Evolutionary conservation across 2,113 vertebrate species (phyloP).

Genomic region (Mionectes macconnelli): DNA sequence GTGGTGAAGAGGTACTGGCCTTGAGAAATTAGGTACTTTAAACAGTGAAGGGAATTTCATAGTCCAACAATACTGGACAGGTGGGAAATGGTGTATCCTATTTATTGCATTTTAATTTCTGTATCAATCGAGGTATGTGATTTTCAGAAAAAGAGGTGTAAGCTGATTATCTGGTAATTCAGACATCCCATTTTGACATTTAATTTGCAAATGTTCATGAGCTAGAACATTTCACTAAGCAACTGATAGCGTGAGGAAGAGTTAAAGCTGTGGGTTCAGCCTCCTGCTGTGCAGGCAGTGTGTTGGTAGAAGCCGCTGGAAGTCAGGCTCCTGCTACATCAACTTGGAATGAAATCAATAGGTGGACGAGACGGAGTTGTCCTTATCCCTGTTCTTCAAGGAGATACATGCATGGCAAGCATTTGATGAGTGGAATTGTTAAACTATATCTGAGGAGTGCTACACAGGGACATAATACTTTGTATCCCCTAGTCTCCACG

Average conservation of each 20-base stretch:
- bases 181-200: not conserved
- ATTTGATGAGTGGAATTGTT: slow-evolving; percentile 17
- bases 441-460: not conserved
- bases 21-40: not conserved
- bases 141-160: not conserved
- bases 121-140: accelerated
- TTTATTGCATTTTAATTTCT: slow-evolving; percentile 11
- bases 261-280: not conserved
- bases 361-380: not conserved
- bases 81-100: not conserved
- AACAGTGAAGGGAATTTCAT: not conserved
- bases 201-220: not conserved
- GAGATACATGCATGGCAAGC: not conserved
- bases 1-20: not conserved
- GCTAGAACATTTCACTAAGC: not conserved
- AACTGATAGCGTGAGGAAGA: not conserved
- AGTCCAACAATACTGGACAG: not conserved
- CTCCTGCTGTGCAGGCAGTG: not conserved
- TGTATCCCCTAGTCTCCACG: slow-evolving; percentile 12
- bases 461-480: not conserved
- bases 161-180: not conserved
- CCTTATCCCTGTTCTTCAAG: not conserved
- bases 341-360: not conserved
- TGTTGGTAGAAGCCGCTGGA: not conserved
- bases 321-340: not conserved